A percentile compares a stretch with the other conserved stretches of the same genome.
phyloP scores from a whole-genome alignment of 2,888 invertebrate species.

The Polydrusus tereticollis region DNA sequence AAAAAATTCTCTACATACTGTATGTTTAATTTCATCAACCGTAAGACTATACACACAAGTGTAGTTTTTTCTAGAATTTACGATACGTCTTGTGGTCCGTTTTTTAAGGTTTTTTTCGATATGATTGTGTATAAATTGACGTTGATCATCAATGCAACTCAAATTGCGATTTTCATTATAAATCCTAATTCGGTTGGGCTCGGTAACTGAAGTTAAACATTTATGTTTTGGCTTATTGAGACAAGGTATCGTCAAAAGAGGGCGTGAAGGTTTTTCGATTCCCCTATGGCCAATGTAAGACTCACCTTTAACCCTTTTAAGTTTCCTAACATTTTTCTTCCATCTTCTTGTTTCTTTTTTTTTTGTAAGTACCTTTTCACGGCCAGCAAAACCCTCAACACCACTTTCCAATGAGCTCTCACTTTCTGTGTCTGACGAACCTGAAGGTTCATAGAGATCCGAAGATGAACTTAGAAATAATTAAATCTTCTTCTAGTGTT shows the following conservation, averaged over 20 bases:
- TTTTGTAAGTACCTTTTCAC: not conserved
- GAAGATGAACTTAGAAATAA: no score
- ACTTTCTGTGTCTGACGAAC: no score
- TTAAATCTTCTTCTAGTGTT: no score
- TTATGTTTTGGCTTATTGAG: conserved; percentile 51
- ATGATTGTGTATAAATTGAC: not conserved
- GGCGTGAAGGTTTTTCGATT: conserved; percentile 33
- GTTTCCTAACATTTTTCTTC: conserved; percentile 39
- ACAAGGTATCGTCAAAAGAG: conserved; percentile 50
- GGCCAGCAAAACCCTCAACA: not conserved
- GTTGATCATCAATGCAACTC: not conserved
- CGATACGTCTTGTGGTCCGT: not conserved
- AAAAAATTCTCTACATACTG: not conserved
- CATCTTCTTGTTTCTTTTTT: not conserved
- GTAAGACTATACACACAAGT: not conserved
- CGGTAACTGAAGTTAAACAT: conserved; percentile 33
- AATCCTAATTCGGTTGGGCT: not conserved
- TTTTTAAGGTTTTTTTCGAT: not conserved
- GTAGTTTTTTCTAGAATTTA: not conserved
- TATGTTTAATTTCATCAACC: not conserved
- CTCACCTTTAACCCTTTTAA: conserved; percentile 41
- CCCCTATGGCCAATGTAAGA: conserved; percentile 39
- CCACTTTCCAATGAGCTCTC: not conserved
- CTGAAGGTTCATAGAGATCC: no score
- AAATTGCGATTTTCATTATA: not conserved